Percentiles rank a stretch among this genome's conserved stretches.
Evolutionary conservation across 2,797 vertebrate genomes (phyloP).

Genomic region (Hemibagrus guttatus): DNA sequence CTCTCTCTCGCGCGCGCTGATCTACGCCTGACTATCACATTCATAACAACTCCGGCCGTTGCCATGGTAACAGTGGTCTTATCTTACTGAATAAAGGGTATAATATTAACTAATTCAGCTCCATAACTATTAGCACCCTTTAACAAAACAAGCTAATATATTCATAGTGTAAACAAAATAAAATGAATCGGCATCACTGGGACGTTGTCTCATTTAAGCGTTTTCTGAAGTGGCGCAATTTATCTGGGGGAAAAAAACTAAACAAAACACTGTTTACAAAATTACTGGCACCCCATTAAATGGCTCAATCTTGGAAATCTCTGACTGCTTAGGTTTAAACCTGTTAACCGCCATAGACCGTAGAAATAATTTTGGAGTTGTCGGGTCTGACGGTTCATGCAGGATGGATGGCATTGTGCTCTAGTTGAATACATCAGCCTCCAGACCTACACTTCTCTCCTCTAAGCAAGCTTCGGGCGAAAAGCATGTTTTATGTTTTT

Average conservation of each 20-base stretch:
- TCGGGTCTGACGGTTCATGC: background rate
- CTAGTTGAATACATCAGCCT: background rate
- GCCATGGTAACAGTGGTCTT: too few relatives aligned
- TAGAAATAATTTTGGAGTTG: background rate
- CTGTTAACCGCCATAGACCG: background rate
- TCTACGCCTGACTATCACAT: too few relatives aligned
- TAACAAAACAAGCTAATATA: too few relatives aligned
- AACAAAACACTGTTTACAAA: background rate
- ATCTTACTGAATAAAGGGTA: too few relatives aligned
- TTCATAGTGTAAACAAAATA: too few relatives aligned
- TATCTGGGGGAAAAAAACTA: background rate
- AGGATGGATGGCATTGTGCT: background rate
- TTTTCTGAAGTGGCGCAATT: background rate
- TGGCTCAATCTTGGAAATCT: background rate
- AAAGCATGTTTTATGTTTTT: background rate
- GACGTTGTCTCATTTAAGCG: too few relatives aligned
- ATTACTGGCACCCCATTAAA: background rate
- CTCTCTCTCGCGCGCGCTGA: too few relatives aligned
- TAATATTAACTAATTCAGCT: too few relatives aligned
- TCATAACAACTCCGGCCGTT: too few relatives aligned
- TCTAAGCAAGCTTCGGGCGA: background rate
- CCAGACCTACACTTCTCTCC: background rate
- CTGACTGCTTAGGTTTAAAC: background rate
- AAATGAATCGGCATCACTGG: too few relatives aligned
- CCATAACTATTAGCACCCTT: too few relatives aligned